Base-by-base conservation (phyloP, 2,113 vertebrate species). In the Hydrolagus affinis region DNA sequence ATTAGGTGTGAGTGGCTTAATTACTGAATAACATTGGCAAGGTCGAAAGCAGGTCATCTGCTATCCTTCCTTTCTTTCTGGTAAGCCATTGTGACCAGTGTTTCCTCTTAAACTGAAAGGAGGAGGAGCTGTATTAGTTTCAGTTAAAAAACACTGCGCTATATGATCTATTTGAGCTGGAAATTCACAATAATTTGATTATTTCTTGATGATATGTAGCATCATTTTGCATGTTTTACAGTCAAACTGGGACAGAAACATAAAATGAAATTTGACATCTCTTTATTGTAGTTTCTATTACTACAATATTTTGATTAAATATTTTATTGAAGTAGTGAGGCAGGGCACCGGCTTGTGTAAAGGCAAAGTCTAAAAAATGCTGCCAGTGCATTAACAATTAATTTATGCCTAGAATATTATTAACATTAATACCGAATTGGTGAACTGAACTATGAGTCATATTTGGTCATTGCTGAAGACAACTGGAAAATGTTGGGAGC, bases 231-330 rank as follows among this genome's bases (percentile, higher is more conserved):
- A 74, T 44, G 30, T 44, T 69, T 74, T 74, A 74, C 21, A 32
- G 72, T 74, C 44, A 74, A 56, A 56, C 25, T 74, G 72, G 8
- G 32, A 74, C 44, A 74, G 32, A 28, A 30, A 44, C 25, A 30
- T 44, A 32, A 19, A 74, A 74, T 74, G 17, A 74, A 56, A 74
- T 44, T 19, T 14, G 32, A 74, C 28, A 2, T 74, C 30, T 9
- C 72, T 74, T 74, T 74, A 74, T 74, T 56, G 44, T 74, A 74
- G 15, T 32, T 74, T 74, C 32, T 17, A 74, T 74, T 74, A 74
- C 72, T 74, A 17, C 32, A 28, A 74, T 56, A 74, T 74, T 74
- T 74, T 74, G 25, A 74, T 74, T 44, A 57, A 75, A 56, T 56
- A 56, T 56, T 56, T 75, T 75, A 75, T 75, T 75, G 56, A 75